Evolutionary conservation across 2,113 vertebrate genomes (phyloP).

Genomic region (Pedionomus torquatus): DNA sequence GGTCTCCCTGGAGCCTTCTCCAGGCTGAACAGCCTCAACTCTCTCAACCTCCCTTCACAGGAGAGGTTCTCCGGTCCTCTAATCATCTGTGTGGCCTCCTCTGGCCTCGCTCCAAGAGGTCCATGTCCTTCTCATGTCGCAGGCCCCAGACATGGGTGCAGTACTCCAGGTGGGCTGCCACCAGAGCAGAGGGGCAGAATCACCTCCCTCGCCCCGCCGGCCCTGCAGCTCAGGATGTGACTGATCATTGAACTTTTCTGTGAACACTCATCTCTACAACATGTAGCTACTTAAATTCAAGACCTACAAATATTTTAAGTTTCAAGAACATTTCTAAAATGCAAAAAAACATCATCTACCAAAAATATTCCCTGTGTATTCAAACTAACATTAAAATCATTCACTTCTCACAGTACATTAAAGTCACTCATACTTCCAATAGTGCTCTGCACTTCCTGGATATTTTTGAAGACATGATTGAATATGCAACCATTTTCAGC

Average conservation of each 20-base stretch:
- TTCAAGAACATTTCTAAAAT: conserved; percentile 18
- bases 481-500: background rate
- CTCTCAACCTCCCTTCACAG: background rate
- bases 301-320: conserved; percentile 10
- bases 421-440: background rate
- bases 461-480: conserved; percentile 10
- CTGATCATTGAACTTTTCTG: background rate
- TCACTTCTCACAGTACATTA: background rate
- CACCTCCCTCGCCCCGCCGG: background rate
- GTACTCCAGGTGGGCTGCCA: background rate
- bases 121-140: background rate
- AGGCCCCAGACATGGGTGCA: background rate
- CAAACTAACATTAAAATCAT: background rate
- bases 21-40: background rate
- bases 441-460: background rate
- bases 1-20: background rate
- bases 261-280: background rate
- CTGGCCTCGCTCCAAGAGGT: background rate
- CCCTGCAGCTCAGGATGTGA: background rate
- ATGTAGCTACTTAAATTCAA: background rate
- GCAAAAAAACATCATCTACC: background rate
- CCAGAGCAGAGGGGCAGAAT: background rate
- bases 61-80: background rate
- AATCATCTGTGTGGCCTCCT: background rate
- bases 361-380: background rate